A percentile compares a stretch with the other conserved stretches of the same genome.
Conservation (phyloP, 2,888 invertebrate genomes). For the Andrena chrysosceles region DNA sequence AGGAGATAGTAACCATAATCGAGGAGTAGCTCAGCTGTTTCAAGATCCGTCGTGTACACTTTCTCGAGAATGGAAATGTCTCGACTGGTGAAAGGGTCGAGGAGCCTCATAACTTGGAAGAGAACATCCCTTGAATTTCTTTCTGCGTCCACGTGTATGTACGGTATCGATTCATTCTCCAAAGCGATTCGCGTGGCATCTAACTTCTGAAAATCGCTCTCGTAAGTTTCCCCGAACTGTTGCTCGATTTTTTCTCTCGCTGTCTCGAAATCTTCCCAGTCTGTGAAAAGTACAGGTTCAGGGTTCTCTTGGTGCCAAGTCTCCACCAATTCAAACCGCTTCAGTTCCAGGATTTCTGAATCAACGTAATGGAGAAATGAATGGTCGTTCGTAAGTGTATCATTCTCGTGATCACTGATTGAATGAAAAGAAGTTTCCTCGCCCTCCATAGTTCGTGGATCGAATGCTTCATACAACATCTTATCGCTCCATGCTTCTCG, state of each 20-base stretch:
- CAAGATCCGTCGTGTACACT: slow-evolving; percentile 86
- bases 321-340: slow-evolving; percentile 80
- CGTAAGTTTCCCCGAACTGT: slow-evolving; percentile 85
- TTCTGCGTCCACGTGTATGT: slow-evolving; percentile 84
- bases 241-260: slow-evolving; percentile 83
- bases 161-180: slow-evolving; percentile 85
- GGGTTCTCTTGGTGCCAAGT: slow-evolving; percentile 38
- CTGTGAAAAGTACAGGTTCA: slow-evolving; percentile 85
- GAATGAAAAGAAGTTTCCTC: slow-evolving; percentile 1
- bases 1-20: slow-evolving; percentile 87
- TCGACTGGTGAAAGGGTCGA: slow-evolving; percentile 84
- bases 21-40: slow-evolving; percentile 87
- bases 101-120: slow-evolving; percentile 73
- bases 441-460: not conserved
- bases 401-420: slow-evolving; percentile 17
- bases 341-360: slow-evolving; percentile 83
- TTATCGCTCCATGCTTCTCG: slow-evolving; percentile 59
- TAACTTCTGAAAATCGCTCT: slow-evolving; percentile 85
- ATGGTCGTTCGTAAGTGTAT: slow-evolving; percentile 14
- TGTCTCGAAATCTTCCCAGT: slow-evolving; percentile 85
- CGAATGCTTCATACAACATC: slow-evolving; percentile 36
- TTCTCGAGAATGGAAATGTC: slow-evolving; percentile 87
- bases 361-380: not conserved
- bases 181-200: slow-evolving; percentile 82
- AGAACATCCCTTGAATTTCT: slow-evolving; percentile 79